Evolutionary conservation across 1,140 invertebrate genomes (phyloP).

Genomic region (Rhagoletis zephyria): DNA sequence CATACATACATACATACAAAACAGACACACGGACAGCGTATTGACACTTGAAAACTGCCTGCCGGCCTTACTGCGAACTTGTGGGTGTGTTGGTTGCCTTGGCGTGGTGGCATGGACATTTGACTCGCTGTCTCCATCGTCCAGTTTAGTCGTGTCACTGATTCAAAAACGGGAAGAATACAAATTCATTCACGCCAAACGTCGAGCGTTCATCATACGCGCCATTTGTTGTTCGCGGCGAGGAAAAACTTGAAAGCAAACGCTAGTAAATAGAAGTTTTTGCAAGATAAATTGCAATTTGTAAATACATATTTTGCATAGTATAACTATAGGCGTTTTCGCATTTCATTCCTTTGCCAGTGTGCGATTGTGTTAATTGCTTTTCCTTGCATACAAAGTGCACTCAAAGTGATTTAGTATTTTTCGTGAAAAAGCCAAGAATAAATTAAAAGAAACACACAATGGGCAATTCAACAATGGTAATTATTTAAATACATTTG

Average conservation of each 20-base stretch:
- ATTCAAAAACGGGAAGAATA: constrained; percentile 57
- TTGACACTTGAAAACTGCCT: neutral
- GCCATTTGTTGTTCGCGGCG: constrained; percentile 15
- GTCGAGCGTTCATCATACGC: constrained; percentile 15
- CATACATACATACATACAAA: neutral
- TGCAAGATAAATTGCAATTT: neutral
- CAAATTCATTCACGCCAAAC: constrained; percentile 34
- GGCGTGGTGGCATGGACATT: constrained; percentile 48
- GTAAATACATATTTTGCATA: neutral
- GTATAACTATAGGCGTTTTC: constrained; percentile 6
- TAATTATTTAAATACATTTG: constrained; percentile 54
- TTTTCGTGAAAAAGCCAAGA: neutral
- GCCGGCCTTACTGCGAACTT: neutral
- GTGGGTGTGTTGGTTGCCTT: constrained; percentile 1
- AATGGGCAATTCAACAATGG: constrained; percentile 64
- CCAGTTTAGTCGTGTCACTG: constrained; percentile 58
- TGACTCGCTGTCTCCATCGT: constrained; percentile 52
- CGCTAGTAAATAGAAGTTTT: neutral
- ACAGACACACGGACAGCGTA: neutral
- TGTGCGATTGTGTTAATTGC: constrained; percentile 58
- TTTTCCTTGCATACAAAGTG: constrained; percentile 57
- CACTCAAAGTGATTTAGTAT: neutral
- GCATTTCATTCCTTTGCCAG: constrained; percentile 7
- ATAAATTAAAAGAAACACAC: constrained; percentile 39
- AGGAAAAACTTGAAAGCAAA: neutral